Evolutionary conservation across 1,140 invertebrate species (phyloP), one percentile per base, ranked within the genome.

Genomic region (Pseudomyrmex dendroicus): DNA sequence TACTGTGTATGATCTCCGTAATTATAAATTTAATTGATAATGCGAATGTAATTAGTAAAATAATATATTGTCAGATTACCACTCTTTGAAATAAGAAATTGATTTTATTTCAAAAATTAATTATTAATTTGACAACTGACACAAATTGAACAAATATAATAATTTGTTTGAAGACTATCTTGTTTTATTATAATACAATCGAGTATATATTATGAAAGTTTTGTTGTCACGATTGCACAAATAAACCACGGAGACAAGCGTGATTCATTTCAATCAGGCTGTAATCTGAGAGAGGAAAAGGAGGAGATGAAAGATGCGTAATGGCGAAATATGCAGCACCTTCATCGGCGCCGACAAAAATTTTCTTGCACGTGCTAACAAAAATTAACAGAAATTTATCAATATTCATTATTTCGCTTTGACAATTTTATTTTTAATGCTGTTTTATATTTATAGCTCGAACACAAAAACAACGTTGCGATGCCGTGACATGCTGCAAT

Each of bases 261-360:
- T 48, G 76, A 61, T 80, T 20, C 20, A 72, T 80, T 80, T 80
- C 76, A 80, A 80, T 80, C 66, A 80, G 56, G n/a, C 56, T 70
- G 66, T 72, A 80, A 72, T 72, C 66, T 70, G 66, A 22, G 35
- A 7, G 22, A 70, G 54, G 46, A 46, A 50, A 44, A 59, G 15
- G n/a, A 12, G 44, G 10, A 70, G 64, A 35, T 56, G 35, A 77
- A 13, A 77, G 48, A 77, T 46, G 54, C 54, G 66, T 48, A 70
- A 70, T 22, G 20, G 56, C 59, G 15, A 25, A 78, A 46, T 67
- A 67, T 56, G 13, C 25, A 46, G 13, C n/a, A n/a, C 12, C 13
- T 59, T 1, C 76, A 80, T 72, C 46, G 76, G 76, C 76, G 76
- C 15, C 76, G 66, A 61, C 76, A 17, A n/a, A 59, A 57, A 10